Conservation (phyloP, 2,888 invertebrate genomes). For the Villa cingulata region DNA sequence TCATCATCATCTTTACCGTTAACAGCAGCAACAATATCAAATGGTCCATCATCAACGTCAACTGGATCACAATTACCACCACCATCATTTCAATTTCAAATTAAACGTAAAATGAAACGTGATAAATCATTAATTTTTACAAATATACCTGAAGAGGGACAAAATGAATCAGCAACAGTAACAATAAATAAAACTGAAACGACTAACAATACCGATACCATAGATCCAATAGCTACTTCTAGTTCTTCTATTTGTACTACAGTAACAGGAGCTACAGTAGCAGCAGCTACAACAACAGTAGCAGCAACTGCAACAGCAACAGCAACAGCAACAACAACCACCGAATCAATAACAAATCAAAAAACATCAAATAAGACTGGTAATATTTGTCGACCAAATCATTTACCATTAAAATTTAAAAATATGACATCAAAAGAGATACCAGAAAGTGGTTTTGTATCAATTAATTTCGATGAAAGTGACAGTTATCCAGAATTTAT, state of each 20-base stretch:
- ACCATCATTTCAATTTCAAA: conserved; percentile 27
- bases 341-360: background rate
- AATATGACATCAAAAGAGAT: conserved; percentile 31
- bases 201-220: background rate
- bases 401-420: conserved; percentile 45
- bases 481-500: conserved; percentile 46
- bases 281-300: conserved; percentile 3
- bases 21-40: conserved; percentile 17
- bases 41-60: background rate
- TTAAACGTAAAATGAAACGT: conserved; percentile 50
- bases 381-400: conserved; percentile 39
- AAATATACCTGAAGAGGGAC: conserved; percentile 67
- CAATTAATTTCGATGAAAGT: conserved; percentile 41
- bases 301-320: conserved; percentile 6
- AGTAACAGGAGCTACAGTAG: background rate
- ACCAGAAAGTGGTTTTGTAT: conserved; percentile 32
- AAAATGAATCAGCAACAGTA: conserved; percentile 15
- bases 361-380: conserved; percentile 17
- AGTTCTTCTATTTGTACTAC: conserved; percentile 1
- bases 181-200: background rate
- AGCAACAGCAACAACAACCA: conserved; percentile 1
- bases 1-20: conserved; percentile 1
- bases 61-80: conserved; percentile 2
- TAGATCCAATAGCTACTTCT: conserved; percentile 4
- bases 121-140: conserved; percentile 70